Conservation (phyloP, 2,113 vertebrate genomes). For the Dromaius novaehollandiae region DNA sequence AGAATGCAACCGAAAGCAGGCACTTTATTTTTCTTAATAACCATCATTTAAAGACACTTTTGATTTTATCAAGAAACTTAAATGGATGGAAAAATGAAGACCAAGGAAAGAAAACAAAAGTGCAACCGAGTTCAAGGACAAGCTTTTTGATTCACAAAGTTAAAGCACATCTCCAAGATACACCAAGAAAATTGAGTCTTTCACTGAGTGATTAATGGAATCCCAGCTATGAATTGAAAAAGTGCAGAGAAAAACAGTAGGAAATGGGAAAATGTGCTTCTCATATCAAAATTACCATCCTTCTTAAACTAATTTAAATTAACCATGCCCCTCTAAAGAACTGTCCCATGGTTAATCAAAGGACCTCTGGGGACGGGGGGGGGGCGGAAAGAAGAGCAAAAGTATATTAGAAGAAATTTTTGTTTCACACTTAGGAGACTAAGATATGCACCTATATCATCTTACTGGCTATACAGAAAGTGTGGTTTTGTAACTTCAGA, state of each 20-base stretch:
- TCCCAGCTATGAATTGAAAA: background rate
- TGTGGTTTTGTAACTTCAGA: background rate
- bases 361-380: fast-evolving
- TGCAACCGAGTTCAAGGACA: background rate
- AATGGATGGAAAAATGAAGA: background rate
- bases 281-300: background rate
- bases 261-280: too few relatives aligned
- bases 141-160: background rate
- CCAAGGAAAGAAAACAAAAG: background rate
- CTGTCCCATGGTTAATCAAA: background rate
- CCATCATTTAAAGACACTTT: background rate
- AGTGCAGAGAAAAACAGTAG: background rate
- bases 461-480: background rate
- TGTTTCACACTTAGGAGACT: background rate
- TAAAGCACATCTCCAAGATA: background rate
- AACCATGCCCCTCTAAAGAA: background rate
- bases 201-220: background rate
- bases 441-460: background rate
- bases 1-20: background rate
- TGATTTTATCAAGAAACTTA: background rate
- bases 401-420: background rate
- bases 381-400: background rate
- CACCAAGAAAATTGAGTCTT: background rate
- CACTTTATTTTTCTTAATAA: background rate
- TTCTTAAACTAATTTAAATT: constrained; percentile 7